A percentile compares a stretch with the other conserved stretches of the same genome.
Conservation (phyloP, 2,113 vertebrate species). For the Pelecanus crispus region DNA sequence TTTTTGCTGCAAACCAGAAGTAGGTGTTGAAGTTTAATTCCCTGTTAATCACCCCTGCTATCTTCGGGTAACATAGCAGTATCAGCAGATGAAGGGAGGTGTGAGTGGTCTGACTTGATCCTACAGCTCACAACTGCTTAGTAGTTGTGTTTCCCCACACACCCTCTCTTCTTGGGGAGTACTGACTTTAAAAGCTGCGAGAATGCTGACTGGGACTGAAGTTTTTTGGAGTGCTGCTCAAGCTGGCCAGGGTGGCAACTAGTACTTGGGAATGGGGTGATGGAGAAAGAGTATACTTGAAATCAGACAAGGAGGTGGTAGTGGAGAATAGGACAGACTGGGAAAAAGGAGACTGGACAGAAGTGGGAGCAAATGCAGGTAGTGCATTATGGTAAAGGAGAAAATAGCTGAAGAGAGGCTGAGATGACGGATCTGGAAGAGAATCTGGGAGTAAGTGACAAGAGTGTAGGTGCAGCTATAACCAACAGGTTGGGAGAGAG, state of each 20-base stretch:
- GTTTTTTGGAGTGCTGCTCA: background rate
- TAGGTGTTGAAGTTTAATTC: background rate
- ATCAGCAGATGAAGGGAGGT: background rate
- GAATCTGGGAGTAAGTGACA: background rate
- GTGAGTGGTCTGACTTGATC: background rate
- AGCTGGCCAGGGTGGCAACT: background rate
- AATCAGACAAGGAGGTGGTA: background rate
- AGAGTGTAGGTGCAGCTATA: background rate
- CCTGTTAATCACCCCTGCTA: background rate
- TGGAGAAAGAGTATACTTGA: background rate
- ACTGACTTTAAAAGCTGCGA: background rate
- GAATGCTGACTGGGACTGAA: background rate
- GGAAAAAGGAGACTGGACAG: background rate
- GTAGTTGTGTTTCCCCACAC: background rate
- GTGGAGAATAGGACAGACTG: background rate
- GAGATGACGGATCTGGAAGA: background rate
- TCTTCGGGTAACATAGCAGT: background rate
- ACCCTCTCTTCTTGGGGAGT: background rate
- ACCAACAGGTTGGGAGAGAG: background rate
- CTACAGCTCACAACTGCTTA: background rate
- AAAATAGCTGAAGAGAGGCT: background rate
- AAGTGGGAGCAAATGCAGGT: background rate
- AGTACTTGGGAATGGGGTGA: background rate
- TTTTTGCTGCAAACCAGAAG: background rate
- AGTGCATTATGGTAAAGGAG: background rate